Conservation (phyloP, 2,113 vertebrate genomes). For the Rousettus leschenaultii region DNA sequence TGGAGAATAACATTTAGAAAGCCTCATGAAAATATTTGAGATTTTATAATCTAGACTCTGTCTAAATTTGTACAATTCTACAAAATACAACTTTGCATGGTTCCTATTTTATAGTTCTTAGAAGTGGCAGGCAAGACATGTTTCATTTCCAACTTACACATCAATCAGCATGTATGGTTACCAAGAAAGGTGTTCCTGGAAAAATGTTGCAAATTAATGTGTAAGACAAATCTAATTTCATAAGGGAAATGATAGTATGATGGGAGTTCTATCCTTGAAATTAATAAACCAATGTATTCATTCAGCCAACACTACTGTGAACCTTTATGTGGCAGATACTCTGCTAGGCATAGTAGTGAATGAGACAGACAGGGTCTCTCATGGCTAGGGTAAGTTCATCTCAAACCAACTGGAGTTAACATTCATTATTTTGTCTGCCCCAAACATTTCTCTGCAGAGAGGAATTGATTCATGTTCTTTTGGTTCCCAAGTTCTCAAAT, state of each 20-base stretch:
- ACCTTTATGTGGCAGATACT: not conserved
- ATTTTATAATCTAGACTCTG: constrained; percentile 1
- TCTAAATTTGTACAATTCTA: constrained; percentile 39
- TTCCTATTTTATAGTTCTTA: constrained; percentile 51
- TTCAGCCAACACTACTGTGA: not conserved
- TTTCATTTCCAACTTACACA: constrained; percentile 56
- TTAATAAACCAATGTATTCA: not conserved
- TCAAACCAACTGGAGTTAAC: not conserved
- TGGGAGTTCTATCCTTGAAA: not conserved
- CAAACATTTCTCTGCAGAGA: constrained; percentile 21
- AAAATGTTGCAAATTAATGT: constrained; percentile 34
- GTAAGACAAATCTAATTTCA: constrained; percentile 39
- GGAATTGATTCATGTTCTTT: constrained; percentile 12
- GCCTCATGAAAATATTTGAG: constrained; percentile 17
- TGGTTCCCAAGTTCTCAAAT: not conserved
- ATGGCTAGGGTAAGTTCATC: not conserved
- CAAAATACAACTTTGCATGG: not conserved
- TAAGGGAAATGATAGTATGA: constrained; percentile 38
- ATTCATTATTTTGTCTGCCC: not conserved
- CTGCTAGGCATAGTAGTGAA: not conserved
- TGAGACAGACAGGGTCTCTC: not conserved
- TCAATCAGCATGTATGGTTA: not conserved
- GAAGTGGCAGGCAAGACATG: not conserved
- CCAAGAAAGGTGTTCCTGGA: not conserved
- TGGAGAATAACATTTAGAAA: constrained; percentile 25